Evolutionary conservation across 2,113 vertebrate species (phyloP).

Genomic region (Rallus limicola): DNA sequence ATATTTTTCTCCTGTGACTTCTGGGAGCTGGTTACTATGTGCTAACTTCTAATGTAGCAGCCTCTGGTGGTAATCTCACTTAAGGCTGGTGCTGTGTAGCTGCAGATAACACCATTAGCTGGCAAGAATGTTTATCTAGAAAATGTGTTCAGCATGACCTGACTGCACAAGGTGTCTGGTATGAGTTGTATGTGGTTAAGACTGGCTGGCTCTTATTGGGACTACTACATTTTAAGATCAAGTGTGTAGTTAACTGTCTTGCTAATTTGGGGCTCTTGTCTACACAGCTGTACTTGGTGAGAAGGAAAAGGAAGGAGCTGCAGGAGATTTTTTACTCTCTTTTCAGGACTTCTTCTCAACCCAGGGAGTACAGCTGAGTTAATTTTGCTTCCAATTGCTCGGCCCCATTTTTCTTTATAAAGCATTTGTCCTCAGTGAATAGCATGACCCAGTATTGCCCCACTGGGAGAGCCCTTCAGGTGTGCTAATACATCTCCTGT

Average conservation of each 20-base stretch:
- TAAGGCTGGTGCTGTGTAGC: neutral
- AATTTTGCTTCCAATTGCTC: neutral
- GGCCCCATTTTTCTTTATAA: neutral
- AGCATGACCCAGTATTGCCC: neutral
- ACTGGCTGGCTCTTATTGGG: neutral
- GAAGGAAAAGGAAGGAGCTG: neutral
- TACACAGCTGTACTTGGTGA: neutral
- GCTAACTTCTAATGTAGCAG: neutral
- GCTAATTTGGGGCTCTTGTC: neutral
- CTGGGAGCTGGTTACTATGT: neutral
- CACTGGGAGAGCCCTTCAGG: neutral
- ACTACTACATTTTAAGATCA: neutral
- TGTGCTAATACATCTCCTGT: fast-evolving
- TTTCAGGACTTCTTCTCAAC: neutral
- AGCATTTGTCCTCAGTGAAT: neutral
- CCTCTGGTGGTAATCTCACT: neutral
- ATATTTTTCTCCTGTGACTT: neutral
- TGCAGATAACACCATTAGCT: neutral
- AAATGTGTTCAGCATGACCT: neutral
- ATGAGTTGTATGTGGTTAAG: neutral
- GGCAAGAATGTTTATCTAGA: neutral
- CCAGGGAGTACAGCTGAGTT: neutral
- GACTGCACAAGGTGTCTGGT: neutral
- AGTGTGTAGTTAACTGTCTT: neutral
- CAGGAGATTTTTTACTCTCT: neutral